Percentiles rank a stretch among this genome's conserved stretches.
Conservation (phyloP, 2,113 vertebrate species). For the Elaphurus davidianus region DNA sequence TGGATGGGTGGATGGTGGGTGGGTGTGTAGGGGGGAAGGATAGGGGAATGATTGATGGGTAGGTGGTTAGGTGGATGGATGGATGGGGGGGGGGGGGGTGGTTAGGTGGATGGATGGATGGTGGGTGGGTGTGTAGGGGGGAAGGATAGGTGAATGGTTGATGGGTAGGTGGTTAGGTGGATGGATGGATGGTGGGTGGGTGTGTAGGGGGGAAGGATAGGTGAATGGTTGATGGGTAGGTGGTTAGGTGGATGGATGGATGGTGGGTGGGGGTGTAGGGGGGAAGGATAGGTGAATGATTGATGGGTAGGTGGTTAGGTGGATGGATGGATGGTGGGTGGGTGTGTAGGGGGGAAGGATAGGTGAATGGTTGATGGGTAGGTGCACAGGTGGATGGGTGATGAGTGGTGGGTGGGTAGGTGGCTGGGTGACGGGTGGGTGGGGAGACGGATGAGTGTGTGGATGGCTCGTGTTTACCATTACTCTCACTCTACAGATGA, state of each 20-base stretch:
- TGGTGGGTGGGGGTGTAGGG: too few relatives aligned
- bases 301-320: neutral
- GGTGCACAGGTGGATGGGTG: neutral
- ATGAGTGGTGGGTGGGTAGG: neutral
- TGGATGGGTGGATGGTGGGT: too few relatives aligned
- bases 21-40: neutral
- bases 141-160: neutral
- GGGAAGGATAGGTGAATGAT: neutral
- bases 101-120: too few relatives aligned
- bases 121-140: neutral
- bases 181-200: neutral
- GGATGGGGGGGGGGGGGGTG: neutral
- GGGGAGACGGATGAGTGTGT: neutral
- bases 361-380: neutral
- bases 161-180: neutral
- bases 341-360: neutral
- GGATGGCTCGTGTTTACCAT: neutral
- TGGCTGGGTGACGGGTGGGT: fast-evolving
- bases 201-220: too few relatives aligned
- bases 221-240: too few relatives aligned
- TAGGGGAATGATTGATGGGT: neutral
- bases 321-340: too few relatives aligned
- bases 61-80: neutral
- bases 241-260: neutral
- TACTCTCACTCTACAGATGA: neutral